Percentiles rank a stretch among this genome's conserved stretches.
phyloP scores from a whole-genome alignment of 2,113 vertebrate species.

The Mugil cephalus region DNA sequence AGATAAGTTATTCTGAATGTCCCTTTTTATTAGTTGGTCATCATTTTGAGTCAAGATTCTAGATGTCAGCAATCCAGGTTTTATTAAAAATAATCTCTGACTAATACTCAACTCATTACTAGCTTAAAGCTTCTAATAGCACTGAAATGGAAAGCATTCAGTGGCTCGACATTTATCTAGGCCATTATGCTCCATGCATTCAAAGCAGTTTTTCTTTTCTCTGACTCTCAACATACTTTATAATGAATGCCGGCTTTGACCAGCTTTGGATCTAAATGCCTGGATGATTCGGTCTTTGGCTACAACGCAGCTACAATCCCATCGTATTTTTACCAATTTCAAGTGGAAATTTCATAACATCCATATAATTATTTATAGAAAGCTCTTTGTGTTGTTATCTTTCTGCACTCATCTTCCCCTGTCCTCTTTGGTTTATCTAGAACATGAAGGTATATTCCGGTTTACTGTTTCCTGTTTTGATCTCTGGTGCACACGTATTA shows the following conservation, averaged over 20 bases:
- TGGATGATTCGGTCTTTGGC: constrained; percentile 42
- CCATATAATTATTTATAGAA: background rate
- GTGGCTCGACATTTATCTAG: background rate
- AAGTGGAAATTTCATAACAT: background rate
- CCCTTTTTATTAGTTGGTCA: constrained; percentile 31
- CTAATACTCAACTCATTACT: constrained; percentile 6
- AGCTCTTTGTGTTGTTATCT: background rate
- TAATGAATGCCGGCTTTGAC: constrained; percentile 38
- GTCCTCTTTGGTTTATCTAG: too few species aligned
- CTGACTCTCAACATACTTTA: constrained; percentile 16
- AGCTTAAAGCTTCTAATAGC: background rate
- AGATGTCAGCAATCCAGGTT: background rate
- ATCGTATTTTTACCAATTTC: background rate
- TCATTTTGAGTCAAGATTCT: constrained; percentile 18
- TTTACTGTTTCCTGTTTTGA: background rate
- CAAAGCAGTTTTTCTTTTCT: constrained; percentile 8
- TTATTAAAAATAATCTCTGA: background rate
- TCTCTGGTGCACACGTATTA: background rate
- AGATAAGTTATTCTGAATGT: constrained; percentile 20
- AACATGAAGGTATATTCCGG: too few species aligned
- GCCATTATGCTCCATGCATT: constrained; percentile 21
- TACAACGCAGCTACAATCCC: constrained; percentile 6
- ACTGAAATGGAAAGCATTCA: constrained; percentile 15
- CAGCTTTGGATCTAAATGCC: constrained; percentile 22
- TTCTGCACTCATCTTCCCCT: background rate